Base-by-base conservation (phyloP, 1,140 invertebrate species). In the Drosophila burlai region DNA sequence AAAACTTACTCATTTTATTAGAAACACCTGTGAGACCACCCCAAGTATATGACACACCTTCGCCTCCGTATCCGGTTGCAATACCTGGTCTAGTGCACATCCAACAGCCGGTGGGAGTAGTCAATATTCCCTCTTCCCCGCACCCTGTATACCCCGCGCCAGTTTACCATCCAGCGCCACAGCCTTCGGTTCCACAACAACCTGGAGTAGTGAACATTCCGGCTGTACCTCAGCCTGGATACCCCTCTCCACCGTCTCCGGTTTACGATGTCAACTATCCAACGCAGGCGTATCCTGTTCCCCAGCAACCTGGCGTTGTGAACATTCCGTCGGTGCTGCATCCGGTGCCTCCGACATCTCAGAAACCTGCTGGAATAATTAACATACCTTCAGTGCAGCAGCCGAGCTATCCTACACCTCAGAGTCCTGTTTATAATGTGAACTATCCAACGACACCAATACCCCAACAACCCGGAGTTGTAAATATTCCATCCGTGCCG, bases 161-260 rank as follows among this genome's bases (percentile, higher is more conserved):
- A 8, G 8, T 66, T 13, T 59, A 65, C 15, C 38, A 78, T 62
- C 43, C 50, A 42, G 26, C 57, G 7, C 38, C 61, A 16, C 47
- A 29, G 40, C 42, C 40, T 5, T 40, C 55, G 11, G 31, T 18
- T 34, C 46, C 46, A 21, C 58, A 34, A n/a, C 47, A 96, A n/a
- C 92, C 97, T 95, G 93, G 97, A 96, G 91, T 96, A 96, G 31
- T 94, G 94, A 83, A 94, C 36, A 74, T 86, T 31, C 83, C 81
- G 3, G 74, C 79, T 0, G 49, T 36, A 5, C 46, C 80, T 5
- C 75, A 69, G 13, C 80, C 68, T 2, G 43, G 36, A 4, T 24
- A 68, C n/a, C 68, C 68, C 4, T 13, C 57, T 18, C 58, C 78
- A 0, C 74, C 67, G 11, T 45, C 69, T 15, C 78, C 83, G 1